Evolutionary conservation across 1,140 invertebrate genomes (phyloP).

Genomic region (Tetranychus urticae): DNA sequence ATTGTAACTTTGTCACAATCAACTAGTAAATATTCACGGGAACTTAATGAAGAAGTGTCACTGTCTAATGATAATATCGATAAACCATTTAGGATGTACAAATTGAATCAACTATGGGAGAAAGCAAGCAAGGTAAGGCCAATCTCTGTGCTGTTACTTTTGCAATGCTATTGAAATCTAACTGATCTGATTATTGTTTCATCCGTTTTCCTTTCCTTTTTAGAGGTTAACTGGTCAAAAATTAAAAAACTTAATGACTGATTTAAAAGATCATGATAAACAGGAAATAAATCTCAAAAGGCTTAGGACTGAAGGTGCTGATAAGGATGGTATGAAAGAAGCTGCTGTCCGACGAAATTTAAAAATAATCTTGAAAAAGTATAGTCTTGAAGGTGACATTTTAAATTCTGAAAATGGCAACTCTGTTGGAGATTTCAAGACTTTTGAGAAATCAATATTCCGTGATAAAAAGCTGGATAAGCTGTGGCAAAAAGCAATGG

Average conservation of each 20-base stretch:
- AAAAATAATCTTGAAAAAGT: constrained; percentile 52
- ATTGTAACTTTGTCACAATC: too few species aligned
- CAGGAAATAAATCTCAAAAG: constrained; percentile 62
- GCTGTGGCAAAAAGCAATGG: constrained; percentile 66
- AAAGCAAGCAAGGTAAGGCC: too few species aligned
- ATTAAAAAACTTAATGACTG: constrained; percentile 57
- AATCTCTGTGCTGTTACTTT: too few species aligned
- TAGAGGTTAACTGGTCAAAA: constrained; percentile 58
- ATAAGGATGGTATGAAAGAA: constrained; percentile 62
- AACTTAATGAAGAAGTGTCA: too few species aligned
- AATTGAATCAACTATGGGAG: too few species aligned
- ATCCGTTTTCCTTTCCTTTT: constrained; percentile 13
- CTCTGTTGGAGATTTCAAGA: constrained; percentile 44
- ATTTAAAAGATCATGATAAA: constrained; percentile 74
- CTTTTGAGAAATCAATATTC: too few species aligned
- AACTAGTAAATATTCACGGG: too few species aligned
- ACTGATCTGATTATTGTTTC: background rate
- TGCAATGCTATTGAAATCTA: too few species aligned
- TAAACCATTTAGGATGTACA: too few species aligned
- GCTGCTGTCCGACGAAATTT: constrained; percentile 53
- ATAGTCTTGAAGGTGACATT: constrained; percentile 45
- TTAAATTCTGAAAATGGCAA: constrained; percentile 55
- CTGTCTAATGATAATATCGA: too few species aligned
- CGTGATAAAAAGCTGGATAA: constrained; percentile 62
- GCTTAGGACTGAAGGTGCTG: constrained; percentile 48